Percentiles rank a stretch among this genome's conserved stretches.
phyloP scores from a whole-genome alignment of 2,888 invertebrate genomes.

The Trypoxylon attenuatum region DNA sequence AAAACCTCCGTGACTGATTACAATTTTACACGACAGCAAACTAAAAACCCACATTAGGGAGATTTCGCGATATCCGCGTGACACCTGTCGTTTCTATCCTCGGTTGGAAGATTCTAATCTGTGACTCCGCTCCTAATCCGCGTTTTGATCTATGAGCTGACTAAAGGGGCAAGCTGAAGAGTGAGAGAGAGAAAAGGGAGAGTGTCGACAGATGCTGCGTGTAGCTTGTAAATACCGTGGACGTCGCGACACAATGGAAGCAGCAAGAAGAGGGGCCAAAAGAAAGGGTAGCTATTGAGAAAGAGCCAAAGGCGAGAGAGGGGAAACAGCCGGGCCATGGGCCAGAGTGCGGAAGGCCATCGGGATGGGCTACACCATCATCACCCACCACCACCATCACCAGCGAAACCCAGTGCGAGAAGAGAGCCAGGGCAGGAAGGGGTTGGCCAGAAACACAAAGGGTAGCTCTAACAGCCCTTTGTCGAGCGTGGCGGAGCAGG shows the following conservation, averaged over 20 bases:
- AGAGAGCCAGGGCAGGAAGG: constrained; percentile 25
- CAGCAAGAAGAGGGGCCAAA: constrained; percentile 19
- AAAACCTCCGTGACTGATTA: too few species aligned
- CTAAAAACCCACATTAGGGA: too few species aligned
- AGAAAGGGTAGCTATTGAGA: constrained; percentile 8
- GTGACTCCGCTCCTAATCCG: too few species aligned
- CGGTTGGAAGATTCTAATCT: too few species aligned
- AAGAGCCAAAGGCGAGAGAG: constrained; percentile 14
- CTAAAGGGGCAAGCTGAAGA: not conserved
- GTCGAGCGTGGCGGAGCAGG: constrained; percentile 51
- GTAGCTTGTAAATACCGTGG: constrained; percentile 58
- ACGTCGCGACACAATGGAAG: constrained; percentile 52
- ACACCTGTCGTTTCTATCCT: too few species aligned
- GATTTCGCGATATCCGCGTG: too few species aligned
- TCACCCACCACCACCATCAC: not conserved
- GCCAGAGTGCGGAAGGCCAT: constrained; percentile 23
- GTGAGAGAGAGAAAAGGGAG: not conserved
- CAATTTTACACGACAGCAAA: too few species aligned
- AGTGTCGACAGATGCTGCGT: constrained; percentile 53
- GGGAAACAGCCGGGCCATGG: constrained; percentile 14
- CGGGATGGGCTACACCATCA: constrained; percentile 24
- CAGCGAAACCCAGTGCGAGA: constrained; percentile 21
- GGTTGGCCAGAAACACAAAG: constrained; percentile 53
- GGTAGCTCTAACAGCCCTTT: constrained; percentile 66
- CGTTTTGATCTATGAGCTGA: not conserved